Evolutionary conservation across 92 coral and sea anemone genomes (phyloP).

Genomic region (Heteractis magnifica): DNA sequence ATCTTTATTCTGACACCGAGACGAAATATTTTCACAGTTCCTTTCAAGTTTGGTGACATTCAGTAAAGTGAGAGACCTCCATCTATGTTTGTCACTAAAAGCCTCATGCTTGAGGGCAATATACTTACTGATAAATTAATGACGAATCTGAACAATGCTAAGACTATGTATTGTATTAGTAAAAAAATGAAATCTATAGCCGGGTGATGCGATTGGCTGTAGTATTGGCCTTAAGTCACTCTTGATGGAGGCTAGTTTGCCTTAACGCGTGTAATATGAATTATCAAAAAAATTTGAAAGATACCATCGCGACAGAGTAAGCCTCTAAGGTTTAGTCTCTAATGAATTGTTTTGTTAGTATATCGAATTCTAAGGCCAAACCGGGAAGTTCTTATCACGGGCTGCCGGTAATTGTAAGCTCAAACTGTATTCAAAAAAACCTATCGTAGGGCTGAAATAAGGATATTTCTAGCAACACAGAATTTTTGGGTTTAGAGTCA

Average conservation of each 20-base stretch:
- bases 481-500: not conserved
- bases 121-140: not conserved
- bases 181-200: conserved; percentile 15
- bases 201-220: conserved; percentile 14
- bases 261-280: conserved; percentile 25
- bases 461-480: not conserved
- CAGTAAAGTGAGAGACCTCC: conserved; percentile 13
- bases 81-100: conserved; percentile 27
- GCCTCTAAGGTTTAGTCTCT: conserved; percentile 24
- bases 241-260: not conserved
- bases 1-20: conserved; percentile 5
- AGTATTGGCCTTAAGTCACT: conserved; percentile 25
- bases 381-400: conserved; percentile 10
- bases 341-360: conserved; percentile 42
- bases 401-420: conserved; percentile 20
- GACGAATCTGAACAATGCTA: conserved; percentile 6
- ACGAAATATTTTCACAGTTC: not conserved
- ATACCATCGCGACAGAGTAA: conserved; percentile 30
- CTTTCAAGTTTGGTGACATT: conserved; percentile 25
- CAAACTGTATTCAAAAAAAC: conserved; percentile 15
- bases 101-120: conserved; percentile 39
- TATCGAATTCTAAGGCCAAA: conserved; percentile 8
- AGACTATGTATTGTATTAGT: conserved; percentile 13
- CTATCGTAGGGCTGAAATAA: not conserved
- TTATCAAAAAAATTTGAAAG: conserved; percentile 20